Conservation (phyloP, 2,797 vertebrate species). For the Bucorvus abyssinicus region DNA sequence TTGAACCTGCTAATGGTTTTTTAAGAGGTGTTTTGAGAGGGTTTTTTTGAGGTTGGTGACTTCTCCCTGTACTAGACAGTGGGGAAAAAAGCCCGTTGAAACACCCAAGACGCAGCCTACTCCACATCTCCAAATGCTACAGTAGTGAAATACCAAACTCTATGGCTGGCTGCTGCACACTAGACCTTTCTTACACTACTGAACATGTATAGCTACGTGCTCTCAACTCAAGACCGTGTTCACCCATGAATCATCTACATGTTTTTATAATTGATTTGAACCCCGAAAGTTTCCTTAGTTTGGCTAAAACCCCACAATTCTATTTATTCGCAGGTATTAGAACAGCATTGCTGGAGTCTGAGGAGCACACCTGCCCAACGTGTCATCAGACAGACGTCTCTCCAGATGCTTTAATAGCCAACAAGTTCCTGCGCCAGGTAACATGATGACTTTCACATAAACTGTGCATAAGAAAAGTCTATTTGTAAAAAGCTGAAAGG, state of each 20-base stretch:
- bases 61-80: background rate
- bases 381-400: constrained; percentile 88
- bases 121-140: background rate
- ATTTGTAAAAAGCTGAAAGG: background rate
- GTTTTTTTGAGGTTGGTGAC: background rate
- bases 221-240: background rate
- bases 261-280: background rate
- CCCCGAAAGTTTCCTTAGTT: background rate
- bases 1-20: background rate
- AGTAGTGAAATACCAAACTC: background rate
- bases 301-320: background rate
- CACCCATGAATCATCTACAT: background rate
- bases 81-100: background rate
- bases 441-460: background rate
- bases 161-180: background rate
- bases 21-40: background rate
- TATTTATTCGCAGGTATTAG: constrained; percentile 82
- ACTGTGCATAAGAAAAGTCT: background rate
- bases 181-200: background rate
- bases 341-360: constrained; percentile 87
- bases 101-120: background rate
- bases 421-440: constrained; percentile 93
- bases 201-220: background rate
- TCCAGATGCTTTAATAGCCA: constrained; percentile 89
- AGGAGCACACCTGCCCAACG: constrained; percentile 88